phyloP scores from a whole-genome alignment of 2,113 vertebrate genomes.

The Neogale vison region DNA sequence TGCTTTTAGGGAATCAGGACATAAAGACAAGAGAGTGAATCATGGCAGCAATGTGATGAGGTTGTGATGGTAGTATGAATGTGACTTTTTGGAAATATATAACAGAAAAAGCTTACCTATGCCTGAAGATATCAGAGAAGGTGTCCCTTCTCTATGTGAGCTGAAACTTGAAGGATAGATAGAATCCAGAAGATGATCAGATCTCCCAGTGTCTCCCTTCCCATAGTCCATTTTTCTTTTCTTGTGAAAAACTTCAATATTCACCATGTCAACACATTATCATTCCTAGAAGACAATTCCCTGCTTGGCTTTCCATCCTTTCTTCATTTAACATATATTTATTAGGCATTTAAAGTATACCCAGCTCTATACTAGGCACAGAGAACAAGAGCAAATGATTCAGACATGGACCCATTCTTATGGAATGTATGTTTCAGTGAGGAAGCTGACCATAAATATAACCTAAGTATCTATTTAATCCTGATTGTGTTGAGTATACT shows the following conservation, averaged over 20 bases:
- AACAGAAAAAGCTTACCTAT: neutral
- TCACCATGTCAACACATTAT: neutral
- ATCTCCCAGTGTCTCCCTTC: neutral
- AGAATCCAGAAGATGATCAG: too few species aligned
- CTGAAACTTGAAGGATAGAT: neutral
- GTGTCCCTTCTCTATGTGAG: neutral
- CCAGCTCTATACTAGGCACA: neutral
- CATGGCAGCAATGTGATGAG: neutral
- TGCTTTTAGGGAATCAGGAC: neutral
- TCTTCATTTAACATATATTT: neutral
- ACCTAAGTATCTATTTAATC: neutral
- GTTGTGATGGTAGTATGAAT: neutral
- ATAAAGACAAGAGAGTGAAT: neutral
- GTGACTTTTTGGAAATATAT: neutral
- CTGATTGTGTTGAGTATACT: neutral
- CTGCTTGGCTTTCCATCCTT: neutral
- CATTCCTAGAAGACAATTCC: neutral
- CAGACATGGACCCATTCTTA: neutral
- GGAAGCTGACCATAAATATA: neutral
- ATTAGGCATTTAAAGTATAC: neutral
- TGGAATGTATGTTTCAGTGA: neutral
- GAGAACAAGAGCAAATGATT: neutral
- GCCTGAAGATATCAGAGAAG: neutral
- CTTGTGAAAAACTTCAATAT: neutral
- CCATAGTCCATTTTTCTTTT: neutral